Evolutionary conservation across 2,888 invertebrate genomes (phyloP), one percentile per base, ranked within the genome.

Genomic region (Ophion ellenae): DNA sequence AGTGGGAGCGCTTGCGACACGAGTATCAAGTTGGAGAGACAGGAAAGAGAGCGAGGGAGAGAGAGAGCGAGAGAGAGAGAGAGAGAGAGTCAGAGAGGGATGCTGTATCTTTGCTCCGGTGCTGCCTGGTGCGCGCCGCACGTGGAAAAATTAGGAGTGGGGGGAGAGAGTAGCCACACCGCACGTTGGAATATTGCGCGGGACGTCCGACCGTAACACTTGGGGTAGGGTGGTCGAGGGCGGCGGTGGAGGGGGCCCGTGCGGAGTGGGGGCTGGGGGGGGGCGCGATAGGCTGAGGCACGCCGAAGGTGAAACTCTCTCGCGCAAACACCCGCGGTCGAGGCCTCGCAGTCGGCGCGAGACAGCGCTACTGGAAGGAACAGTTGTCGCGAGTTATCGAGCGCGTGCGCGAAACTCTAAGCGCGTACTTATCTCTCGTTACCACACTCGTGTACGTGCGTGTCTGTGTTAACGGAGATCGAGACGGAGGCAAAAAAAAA

Each of bases 271-370:
- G 47, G 45, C 28, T n/a, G 80, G 80, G 81, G 86, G 85, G 87
- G 87, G 80, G 70, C 74, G 73, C 64, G 80, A 77, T 79, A 81
- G 83, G 85, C 87, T 81, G 84, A 79, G 79, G 86, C 83, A 82
- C 71, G 90, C 90, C 89, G 92, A 90, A 90, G 92, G 91, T 89
- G 90, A 91, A 90, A 89, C 90, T 91, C 91, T 86, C 90, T 88
- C 89, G 89, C 87, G 89, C 90, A 89, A 91, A 92, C 91, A 89
- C 90, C 89, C 90, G 90, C 89, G 81, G 85, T 85, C 83, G 85
- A 83, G 90, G 90, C 86, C 90, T 91, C 91, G 90, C 94, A 94
- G 94, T 94, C 93, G 92, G 94, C 94, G 94, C 93, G 93, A 92
- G 93, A 93, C 92, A 91, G 94, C 94, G 94, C 93, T 93, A 93